Evolutionary conservation across 1,140 invertebrate species (phyloP).

Genomic region (Leptinotarsa lineolata): DNA sequence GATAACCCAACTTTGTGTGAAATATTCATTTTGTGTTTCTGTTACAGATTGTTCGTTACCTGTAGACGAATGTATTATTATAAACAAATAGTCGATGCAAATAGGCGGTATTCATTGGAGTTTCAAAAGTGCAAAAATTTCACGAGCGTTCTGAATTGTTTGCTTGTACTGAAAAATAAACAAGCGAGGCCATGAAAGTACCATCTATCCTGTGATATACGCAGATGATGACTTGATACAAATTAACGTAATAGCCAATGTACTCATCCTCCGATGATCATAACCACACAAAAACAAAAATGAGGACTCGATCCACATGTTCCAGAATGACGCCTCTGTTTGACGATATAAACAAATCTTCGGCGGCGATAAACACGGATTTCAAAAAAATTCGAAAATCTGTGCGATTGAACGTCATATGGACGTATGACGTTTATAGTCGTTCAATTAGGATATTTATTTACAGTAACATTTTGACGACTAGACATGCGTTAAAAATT

Average conservation of each 20-base stretch:
- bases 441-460: neutral
- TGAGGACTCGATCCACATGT: neutral
- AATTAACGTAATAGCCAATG: neutral
- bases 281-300: constrained; percentile 2
- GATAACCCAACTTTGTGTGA: too few species aligned
- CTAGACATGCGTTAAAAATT: neutral
- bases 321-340: constrained; percentile 2
- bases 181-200: neutral
- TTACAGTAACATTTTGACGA: neutral
- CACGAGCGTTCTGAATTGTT: too few species aligned
- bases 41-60: too few species aligned
- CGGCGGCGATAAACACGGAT: constrained; percentile 1
- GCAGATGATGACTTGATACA: neutral
- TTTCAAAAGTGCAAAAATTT: too few species aligned
- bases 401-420: neutral
- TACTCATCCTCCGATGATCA: neutral
- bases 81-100: too few species aligned
- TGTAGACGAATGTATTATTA: too few species aligned
- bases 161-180: neutral
- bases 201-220: neutral
- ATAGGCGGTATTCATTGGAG: too few species aligned
- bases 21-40: too few species aligned
- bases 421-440: neutral
- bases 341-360: constrained; percentile 3
- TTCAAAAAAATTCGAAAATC: constrained; percentile 7